Conservation (phyloP, 2,113 vertebrate genomes). For the Callithrix jacchus region DNA sequence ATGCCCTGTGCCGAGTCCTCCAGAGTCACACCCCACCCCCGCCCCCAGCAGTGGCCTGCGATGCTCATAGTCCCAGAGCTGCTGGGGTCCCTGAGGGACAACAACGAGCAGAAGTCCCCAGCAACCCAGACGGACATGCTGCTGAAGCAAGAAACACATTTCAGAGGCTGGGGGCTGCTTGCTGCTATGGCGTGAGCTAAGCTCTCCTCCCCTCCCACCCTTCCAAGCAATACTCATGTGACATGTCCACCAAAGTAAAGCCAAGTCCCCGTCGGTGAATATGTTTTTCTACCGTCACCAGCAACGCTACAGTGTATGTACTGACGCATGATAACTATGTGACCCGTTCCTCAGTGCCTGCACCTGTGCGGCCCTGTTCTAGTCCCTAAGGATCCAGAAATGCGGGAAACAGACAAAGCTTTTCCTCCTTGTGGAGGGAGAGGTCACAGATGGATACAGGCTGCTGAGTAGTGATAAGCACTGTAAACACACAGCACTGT, state of each 20-base stretch:
- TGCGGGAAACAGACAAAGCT: rapidly evolving
- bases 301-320: too few relatives aligned
- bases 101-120: background rate
- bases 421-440: background rate
- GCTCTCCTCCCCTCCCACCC: background rate
- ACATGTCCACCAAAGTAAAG: background rate
- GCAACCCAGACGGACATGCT: background rate
- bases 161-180: too few relatives aligned
- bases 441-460: rapidly evolving
- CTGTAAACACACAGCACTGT: rapidly evolving
- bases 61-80: too few relatives aligned
- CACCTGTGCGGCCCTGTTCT: background rate
- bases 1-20: too few relatives aligned
- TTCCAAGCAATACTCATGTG: background rate
- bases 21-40: too few relatives aligned
- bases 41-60: background rate
- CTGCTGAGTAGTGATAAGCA: background rate
- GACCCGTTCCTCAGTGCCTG: too few relatives aligned
- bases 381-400: too few relatives aligned
- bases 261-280: background rate
- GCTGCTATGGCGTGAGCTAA: background rate
- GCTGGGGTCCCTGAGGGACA: background rate
- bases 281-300: too few relatives aligned
- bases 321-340: too few relatives aligned
- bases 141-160: background rate